Percentiles rank a stretch among this genome's conserved stretches.
Conservation (phyloP, 1,140 invertebrate species). For the Ptiloglossa arizonensis region DNA sequence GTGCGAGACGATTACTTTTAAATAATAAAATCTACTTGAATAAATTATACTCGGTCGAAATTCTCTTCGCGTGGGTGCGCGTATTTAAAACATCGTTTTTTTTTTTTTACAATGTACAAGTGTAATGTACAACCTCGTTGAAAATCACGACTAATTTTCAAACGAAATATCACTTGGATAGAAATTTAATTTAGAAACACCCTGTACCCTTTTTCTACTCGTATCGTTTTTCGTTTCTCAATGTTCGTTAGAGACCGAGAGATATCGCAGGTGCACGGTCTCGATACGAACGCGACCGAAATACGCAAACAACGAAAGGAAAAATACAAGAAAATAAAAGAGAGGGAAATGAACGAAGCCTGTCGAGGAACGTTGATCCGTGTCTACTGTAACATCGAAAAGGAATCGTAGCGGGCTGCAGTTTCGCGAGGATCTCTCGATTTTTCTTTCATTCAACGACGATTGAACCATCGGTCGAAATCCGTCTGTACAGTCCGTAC, state of each 20-base stretch:
- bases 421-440: neutral
- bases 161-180: too few species aligned
- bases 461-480: neutral
- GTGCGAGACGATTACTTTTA: too few species aligned
- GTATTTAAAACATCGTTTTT: too few species aligned
- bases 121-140: too few species aligned
- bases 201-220: neutral
- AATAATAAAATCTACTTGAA: too few species aligned
- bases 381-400: neutral
- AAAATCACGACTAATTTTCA: too few species aligned
- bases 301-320: constrained; percentile 25
- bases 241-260: neutral
- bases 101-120: too few species aligned
- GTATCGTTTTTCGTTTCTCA: too few species aligned
- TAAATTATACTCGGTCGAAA: too few species aligned
- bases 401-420: neutral
- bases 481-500: constrained; percentile 43
- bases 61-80: too few species aligned
- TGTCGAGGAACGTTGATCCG: constrained; percentile 40
- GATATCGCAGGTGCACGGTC: constrained; percentile 28
- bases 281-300: constrained; percentile 24
- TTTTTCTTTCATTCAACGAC: neutral
- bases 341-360: constrained; percentile 20
- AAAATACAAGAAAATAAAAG: constrained; percentile 24
- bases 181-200: too few species aligned